Evolutionary conservation across 1,140 invertebrate genomes (phyloP), one percentile per base, ranked within the genome.

Genomic region (Drosophila bocki): DNA sequence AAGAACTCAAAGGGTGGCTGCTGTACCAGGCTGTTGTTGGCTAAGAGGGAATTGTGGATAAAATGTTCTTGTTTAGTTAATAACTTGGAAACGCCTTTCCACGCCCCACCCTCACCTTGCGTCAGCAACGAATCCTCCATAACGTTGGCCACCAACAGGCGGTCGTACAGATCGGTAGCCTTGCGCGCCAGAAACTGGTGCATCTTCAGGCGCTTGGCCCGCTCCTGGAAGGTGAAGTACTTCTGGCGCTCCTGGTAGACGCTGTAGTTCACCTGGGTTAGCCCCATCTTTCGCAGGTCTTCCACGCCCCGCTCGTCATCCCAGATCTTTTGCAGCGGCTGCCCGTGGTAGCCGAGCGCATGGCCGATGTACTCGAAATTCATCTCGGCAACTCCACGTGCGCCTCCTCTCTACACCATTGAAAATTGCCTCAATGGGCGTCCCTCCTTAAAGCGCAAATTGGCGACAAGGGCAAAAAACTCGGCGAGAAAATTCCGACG

Each of bases 1-100:
- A 97, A 98, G 47, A 95, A 95, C 93, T 98, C 97, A 92, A 97
- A 95, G 1, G 97, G 97, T 69, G 97, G 97, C 94, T 97, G 62
- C 6, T 62, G 68, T 0, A 70, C 82, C 47, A 78, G 45, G 13
- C 58, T 68, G 1, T 63, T 26, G 33, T 59, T 63, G 48, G 69
- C 78, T 78, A 22, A 61, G 17, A 1, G 2, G 8, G 3, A 61
- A 37, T 13, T 11, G 12, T 9, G 15, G 1, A 29, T 37, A 19
- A 17, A 19, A 13, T 47, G 11, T 15, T 0, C 26, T n/a, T 39
- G n/a, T 7, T n/a, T 11, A 0, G 26, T 29, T 29, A 29, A 29
- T 6, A 5, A 29, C 5, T 29, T 29, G 26, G 26, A 29, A 29
- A n/a, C 33, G 7, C 2, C 0, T 7, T n/a, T 0, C 13, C 1